Percentiles rank a stretch among this genome's conserved stretches.
Evolutionary conservation across 2,888 invertebrate species (phyloP).

Genomic region (Peribatodes rhomboidaria): DNA sequence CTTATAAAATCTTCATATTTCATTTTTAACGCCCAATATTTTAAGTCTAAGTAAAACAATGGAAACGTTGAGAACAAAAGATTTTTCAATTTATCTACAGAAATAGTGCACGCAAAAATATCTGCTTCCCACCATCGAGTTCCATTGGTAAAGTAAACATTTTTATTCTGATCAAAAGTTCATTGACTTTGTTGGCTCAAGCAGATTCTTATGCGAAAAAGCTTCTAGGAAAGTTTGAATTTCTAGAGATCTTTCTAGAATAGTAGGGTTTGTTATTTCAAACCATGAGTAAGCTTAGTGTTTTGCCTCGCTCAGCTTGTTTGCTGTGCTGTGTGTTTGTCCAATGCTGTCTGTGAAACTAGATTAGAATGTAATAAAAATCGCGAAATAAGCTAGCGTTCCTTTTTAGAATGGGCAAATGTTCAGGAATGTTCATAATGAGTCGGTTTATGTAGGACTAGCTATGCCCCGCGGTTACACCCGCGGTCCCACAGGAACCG

Average conservation of each 20-base stretch:
- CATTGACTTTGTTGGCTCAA: slow-evolving; percentile 50
- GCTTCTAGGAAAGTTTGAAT: background rate
- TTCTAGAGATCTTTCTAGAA: slow-evolving; percentile 2
- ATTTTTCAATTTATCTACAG: background rate
- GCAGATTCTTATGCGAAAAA: slow-evolving; percentile 26
- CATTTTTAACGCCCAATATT: background rate
- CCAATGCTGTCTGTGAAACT: background rate
- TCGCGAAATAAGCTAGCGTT: too few species aligned
- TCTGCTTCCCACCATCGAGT: slow-evolving; percentile 53
- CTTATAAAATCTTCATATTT: too few species aligned
- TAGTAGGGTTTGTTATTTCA: background rate
- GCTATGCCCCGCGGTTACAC: too few species aligned
- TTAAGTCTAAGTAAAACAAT: background rate
- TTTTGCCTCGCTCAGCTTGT: background rate
- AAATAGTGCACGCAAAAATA: slow-evolving; percentile 55
- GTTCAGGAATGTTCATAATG: too few species aligned
- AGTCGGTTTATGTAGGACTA: too few species aligned
- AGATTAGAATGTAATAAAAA: background rate
- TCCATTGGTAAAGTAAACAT: slow-evolving; percentile 57
- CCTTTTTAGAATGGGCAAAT: too few species aligned
- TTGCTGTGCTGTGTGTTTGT: background rate
- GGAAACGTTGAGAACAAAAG: background rate
- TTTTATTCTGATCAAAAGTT: slow-evolving; percentile 56
- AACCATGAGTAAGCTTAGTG: slow-evolving; percentile 6
- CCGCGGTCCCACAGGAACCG: too few species aligned